Base-by-base conservation (phyloP, 2,797 vertebrate genomes). In the Falco rusticolus region DNA sequence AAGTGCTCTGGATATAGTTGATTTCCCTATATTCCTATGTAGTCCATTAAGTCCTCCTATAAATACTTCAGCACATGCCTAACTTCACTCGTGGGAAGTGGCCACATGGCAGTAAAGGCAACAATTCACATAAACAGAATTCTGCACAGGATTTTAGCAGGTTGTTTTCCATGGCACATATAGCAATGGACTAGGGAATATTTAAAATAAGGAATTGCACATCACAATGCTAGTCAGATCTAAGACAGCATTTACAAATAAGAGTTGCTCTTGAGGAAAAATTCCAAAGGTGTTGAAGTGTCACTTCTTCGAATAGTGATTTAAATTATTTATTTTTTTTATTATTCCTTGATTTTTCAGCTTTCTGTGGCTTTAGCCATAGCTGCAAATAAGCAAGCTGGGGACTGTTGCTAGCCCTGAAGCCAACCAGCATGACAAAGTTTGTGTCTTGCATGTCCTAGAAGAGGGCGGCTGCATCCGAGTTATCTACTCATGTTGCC, bases 1-100 rank as follows among this genome's bases (percentile, higher is more conserved):
- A 95, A 93, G 37, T 75, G 60, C 15, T 95, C 29, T 92, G 89
- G 48, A 87, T 87, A n/a, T 34, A 45, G 29, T 33, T 90, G 75
- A 89, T 96, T 94, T 96, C 78, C 54, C 53, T 26, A 31, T 91
- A 65, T 89, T 92, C 68, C 68, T 77, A 16, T 76, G 47, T 10
- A 89, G 79, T 91, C 90, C 89, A 83, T 94, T 94, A 97, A 89
- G 65, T 65, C 51, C n/a, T 69, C 51, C 76, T 92, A 48, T 90
- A 95, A 96, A 96, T 75, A 87, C 79, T 94, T 88, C 84, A 89
- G 54, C 69, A 86, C 82, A 51, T 75, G 76, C 54, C 65, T 88
- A 81, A 95, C 50, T 83, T 89, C 47, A 41, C 91, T 87, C 82
- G 9, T 54, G 94, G 87, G 87, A 95, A 85, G 84, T 26, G 17